phyloP scores from a whole-genome alignment of 2,797 vertebrate species.

The Phataginus tetradactyla region DNA sequence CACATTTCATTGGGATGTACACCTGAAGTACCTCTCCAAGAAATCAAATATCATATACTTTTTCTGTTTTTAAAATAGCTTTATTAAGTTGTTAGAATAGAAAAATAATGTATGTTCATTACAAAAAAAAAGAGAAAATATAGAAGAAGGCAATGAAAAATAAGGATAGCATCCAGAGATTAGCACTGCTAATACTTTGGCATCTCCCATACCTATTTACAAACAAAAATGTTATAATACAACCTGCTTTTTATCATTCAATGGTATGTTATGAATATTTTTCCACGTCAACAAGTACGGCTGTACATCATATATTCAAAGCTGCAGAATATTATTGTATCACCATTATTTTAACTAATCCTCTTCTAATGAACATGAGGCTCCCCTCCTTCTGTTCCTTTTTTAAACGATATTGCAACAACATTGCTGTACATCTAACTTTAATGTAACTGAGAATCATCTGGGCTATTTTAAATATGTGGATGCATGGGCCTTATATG shows the following conservation, averaged over 20 bases:
- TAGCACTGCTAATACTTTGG: background rate
- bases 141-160: slow-evolving; percentile 7
- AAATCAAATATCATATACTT: background rate
- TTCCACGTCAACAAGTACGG: background rate
- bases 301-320: background rate
- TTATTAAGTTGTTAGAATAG: background rate
- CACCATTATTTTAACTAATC: background rate
- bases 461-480: background rate
- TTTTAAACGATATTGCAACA: slow-evolving; percentile 21
- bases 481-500: background rate
- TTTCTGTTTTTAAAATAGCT: background rate
- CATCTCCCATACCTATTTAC: background rate
- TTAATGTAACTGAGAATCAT: background rate
- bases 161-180: background rate
- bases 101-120: background rate
- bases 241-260: background rate
- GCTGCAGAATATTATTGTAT: background rate
- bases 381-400: background rate
- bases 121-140: background rate
- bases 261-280: background rate
- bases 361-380: background rate
- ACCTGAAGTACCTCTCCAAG: background rate
- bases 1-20: background rate
- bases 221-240: slow-evolving; percentile 23
- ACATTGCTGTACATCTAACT: background rate